Percentiles rank a stretch among this genome's conserved stretches.
These are phyloP conservation scores for Carterocephalus palaemon DNA, from an alignment of 2,888 invertebrate species.

Conservation along the genomic window DNA sequence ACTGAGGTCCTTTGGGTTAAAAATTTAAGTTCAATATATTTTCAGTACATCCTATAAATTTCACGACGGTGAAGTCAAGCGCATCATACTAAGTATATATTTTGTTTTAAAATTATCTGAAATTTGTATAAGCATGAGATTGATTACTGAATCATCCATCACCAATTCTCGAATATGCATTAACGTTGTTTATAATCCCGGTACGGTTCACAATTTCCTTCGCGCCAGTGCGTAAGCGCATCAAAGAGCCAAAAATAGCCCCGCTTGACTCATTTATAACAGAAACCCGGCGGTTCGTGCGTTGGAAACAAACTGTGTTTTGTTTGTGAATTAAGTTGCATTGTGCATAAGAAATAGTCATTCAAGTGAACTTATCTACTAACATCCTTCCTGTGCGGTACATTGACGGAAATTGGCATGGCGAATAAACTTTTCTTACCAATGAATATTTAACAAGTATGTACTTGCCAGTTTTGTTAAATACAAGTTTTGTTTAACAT, in stretches of 20 bases:
- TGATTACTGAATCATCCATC: constrained; percentile 20
- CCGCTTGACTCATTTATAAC: constrained; percentile 55
- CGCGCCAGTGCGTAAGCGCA: constrained; percentile 38
- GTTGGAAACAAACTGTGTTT: constrained; percentile 50
- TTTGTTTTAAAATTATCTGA: constrained; percentile 7
- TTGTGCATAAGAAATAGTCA: constrained; percentile 36
- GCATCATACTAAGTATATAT: neutral
- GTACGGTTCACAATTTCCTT: constrained; percentile 22
- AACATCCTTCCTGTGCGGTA: constrained; percentile 14
- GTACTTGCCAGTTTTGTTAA: no score
- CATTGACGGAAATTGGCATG: no score
- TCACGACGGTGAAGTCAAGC: neutral
- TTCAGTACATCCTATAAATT: neutral
- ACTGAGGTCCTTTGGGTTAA: no score
- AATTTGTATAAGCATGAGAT: constrained; percentile 7
- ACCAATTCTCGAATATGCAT: constrained; percentile 14
- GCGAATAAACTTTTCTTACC: no score
- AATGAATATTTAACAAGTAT: no score
- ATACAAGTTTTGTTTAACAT: no score
- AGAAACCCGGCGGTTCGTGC: constrained; percentile 43
- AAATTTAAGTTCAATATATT: neutral
- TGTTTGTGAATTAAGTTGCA: constrained; percentile 46
- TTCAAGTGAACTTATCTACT: constrained; percentile 30
- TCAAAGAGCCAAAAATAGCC: constrained; percentile 58
- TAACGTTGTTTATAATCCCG: constrained; percentile 19